Conservation (phyloP, 1,140 invertebrate genomes). For the Druon quercuslanigerum region DNA sequence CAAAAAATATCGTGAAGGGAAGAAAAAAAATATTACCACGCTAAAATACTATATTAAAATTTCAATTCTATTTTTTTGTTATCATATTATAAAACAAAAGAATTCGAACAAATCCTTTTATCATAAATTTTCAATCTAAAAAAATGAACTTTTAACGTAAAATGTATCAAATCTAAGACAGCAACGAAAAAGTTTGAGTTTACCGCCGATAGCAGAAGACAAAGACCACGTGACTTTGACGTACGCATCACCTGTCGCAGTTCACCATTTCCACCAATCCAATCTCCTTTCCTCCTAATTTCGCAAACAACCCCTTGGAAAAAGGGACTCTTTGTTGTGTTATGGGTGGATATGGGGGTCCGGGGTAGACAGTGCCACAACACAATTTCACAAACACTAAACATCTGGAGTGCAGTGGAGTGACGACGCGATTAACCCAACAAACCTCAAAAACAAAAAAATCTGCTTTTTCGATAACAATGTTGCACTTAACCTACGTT, state of each 20-base stretch:
- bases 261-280: not conserved
- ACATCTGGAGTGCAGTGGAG: not conserved
- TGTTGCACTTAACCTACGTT: slow-evolving; percentile 6
- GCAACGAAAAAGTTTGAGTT: not conserved
- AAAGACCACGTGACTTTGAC: not conserved
- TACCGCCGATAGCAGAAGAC: not conserved
- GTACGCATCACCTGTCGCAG: not conserved
- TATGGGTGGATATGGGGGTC: not conserved
- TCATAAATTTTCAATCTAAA: too few relatives aligned
- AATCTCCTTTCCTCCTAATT: not conserved
- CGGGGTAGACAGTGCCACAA: not conserved
- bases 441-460: not conserved
- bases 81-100: too few relatives aligned
- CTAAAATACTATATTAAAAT: too few relatives aligned
- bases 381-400: not conserved
- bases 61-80: too few relatives aligned
- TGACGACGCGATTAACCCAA: not conserved
- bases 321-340: slow-evolving; percentile 1
- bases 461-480: not conserved
- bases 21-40: too few relatives aligned
- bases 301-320: not conserved
- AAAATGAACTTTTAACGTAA: too few relatives aligned
- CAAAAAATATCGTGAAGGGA: too few relatives aligned
- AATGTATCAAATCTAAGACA: too few relatives aligned
- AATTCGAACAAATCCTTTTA: too few relatives aligned